Conservation (phyloP, 2,113 vertebrate genomes). For the Tamias sibiricus region DNA sequence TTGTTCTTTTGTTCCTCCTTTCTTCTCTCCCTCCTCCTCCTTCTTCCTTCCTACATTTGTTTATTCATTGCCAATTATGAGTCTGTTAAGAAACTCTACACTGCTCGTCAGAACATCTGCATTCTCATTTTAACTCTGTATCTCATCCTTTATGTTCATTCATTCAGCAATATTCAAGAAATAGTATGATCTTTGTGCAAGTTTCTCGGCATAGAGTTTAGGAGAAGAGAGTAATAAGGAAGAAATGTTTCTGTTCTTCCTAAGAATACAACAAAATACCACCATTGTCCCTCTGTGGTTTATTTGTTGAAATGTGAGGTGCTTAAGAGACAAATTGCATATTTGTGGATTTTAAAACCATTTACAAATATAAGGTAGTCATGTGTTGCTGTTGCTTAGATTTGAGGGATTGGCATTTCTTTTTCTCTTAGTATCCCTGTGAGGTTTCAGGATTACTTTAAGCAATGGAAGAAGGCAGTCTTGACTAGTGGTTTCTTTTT, state of each 20-base stretch:
- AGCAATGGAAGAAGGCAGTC: neutral
- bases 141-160: neutral
- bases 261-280: neutral
- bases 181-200: neutral
- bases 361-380: neutral
- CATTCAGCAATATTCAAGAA: neutral
- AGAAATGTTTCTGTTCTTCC: neutral
- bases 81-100: neutral
- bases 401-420: neutral
- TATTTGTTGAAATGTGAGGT: neutral
- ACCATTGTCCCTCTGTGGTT: neutral
- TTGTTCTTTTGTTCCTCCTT: neutral
- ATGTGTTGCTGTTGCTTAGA: neutral
- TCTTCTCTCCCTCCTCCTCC: neutral
- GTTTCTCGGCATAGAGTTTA: neutral
- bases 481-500: neutral
- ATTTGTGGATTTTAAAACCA: neutral
- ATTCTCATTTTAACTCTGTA: neutral
- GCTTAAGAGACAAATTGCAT: neutral
- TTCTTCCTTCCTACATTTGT: neutral
- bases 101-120: fast-evolving
- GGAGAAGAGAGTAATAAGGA: neutral
- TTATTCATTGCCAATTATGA: neutral
- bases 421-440: neutral
- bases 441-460: neutral